These are phyloP conservation scores for Chrysolina haemoptera DNA, from an alignment of 2,888 invertebrate genomes.

Conservation along the genomic window DNA sequence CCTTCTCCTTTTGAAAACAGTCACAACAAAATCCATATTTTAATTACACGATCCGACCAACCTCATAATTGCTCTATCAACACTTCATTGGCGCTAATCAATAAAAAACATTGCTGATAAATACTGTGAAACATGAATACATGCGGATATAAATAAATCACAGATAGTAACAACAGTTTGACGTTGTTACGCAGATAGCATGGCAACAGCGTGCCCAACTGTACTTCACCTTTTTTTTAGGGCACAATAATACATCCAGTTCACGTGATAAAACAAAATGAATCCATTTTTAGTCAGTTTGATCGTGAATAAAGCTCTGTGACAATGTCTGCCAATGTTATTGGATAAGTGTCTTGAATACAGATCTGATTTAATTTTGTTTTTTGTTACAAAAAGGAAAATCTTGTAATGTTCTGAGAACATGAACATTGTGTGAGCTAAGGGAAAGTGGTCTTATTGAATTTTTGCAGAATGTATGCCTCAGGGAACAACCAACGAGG, in stretches of 20 bases:
- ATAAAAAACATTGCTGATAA: conserved; percentile 1
- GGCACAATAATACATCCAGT: neutral
- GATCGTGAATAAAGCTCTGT: neutral
- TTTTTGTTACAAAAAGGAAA: too few species aligned
- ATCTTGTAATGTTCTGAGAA: too few species aligned
- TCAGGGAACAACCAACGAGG: too few species aligned
- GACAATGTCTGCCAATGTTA: neutral
- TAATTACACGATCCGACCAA: neutral
- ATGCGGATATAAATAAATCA: neutral
- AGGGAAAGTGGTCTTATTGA: too few species aligned
- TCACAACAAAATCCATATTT: neutral
- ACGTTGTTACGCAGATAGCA: conserved; percentile 1
- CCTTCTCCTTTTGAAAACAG: too few species aligned
- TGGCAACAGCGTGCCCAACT: neutral
- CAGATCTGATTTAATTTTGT: too few species aligned
- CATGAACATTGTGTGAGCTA: too few species aligned
- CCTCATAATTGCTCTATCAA: neutral
- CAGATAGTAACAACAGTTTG: neutral
- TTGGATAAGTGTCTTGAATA: too few species aligned
- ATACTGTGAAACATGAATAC: neutral
- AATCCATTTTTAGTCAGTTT: neutral
- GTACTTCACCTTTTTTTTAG: neutral
- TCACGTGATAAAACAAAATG: neutral
- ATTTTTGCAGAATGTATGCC: too few species aligned
- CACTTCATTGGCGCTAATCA: neutral